Evolutionary conservation across 2,113 vertebrate genomes (phyloP).

Genomic region (Sardina pilchardus): DNA sequence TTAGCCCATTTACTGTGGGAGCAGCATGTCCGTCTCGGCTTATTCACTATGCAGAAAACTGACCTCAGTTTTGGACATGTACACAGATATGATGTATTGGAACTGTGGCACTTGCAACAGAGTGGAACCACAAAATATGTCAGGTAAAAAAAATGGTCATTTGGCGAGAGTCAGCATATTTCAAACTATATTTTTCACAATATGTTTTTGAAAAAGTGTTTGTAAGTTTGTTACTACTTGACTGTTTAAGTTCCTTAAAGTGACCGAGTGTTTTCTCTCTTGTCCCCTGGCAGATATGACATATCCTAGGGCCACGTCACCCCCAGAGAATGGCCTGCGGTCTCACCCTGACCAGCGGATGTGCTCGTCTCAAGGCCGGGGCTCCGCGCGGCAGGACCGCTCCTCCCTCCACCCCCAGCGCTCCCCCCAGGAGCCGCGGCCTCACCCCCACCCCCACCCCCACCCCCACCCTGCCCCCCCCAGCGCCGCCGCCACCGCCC

Average conservation of each 20-base stretch:
- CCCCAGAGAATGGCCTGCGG: conserved; percentile 71
- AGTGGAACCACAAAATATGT: neutral
- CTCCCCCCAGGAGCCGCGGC: conserved; percentile 62
- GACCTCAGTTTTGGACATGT: conserved; percentile 7
- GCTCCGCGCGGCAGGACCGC: conserved; percentile 65
- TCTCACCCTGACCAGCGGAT: conserved; percentile 66
- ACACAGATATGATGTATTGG: conserved; percentile 1
- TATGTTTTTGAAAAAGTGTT: neutral
- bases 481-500: conserved; percentile 40
- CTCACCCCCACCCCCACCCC: conserved; percentile 53
- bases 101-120: neutral
- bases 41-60: conserved; percentile 5
- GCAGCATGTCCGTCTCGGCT: neutral
- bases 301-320: conserved; percentile 71
- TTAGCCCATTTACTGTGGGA: neutral
- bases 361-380: conserved; percentile 70
- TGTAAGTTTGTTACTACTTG: neutral
- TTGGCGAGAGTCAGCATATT: neutral
- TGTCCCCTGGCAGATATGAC: conserved; percentile 54
- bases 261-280: neutral
- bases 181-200: neutral
- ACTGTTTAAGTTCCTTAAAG: neutral
- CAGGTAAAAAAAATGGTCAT: neutral
- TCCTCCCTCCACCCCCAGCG: conserved; percentile 63
- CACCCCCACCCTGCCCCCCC: conserved; percentile 47